Evolutionary conservation across 2,113 vertebrate genomes (phyloP).

Genomic region (Etheostoma cragini): DNA sequence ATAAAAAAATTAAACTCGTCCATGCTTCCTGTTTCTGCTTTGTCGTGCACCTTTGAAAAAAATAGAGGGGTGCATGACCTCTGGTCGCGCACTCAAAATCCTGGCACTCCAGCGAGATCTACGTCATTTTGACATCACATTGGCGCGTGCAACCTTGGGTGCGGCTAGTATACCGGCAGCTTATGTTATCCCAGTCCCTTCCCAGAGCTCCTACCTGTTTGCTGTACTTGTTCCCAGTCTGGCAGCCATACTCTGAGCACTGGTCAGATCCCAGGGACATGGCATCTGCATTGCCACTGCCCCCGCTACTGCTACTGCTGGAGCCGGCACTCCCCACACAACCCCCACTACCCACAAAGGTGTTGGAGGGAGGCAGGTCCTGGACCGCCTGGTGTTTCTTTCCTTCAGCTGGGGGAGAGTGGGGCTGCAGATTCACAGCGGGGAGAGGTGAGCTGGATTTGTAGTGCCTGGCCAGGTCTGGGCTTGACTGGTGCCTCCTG

Average conservation of each 20-base stretch:
- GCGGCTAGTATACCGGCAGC: too few relatives aligned
- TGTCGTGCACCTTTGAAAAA: too few relatives aligned
- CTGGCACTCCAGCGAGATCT: too few relatives aligned
- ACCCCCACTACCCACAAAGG: conserved; percentile 94
- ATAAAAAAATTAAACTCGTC: too few relatives aligned
- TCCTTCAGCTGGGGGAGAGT: conserved; percentile 92
- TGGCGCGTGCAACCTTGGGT: too few relatives aligned
- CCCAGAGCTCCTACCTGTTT: conserved; percentile 91
- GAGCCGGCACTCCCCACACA: conserved; percentile 78
- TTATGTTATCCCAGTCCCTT: not conserved
- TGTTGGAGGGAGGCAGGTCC: conserved; percentile 98
- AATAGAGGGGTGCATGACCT: too few relatives aligned
- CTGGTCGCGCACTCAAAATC: too few relatives aligned
- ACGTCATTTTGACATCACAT: too few relatives aligned
- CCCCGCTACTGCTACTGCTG: conserved; percentile 81
- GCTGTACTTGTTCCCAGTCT: conserved; percentile 96
- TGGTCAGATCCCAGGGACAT: conserved; percentile 98
- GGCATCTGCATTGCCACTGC: conserved; percentile 88
- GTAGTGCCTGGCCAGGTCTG: conserved; percentile 96
- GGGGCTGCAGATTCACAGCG: conserved; percentile 95
- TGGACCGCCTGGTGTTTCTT: conserved; percentile 98
- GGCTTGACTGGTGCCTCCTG: conserved; percentile 91
- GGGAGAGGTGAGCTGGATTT: conserved; percentile 96
- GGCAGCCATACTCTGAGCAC: conserved; percentile 97
- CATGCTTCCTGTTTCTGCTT: too few relatives aligned